phyloP scores from a whole-genome alignment of 2,888 invertebrate genomes.

The Isotomurus palustris region DNA sequence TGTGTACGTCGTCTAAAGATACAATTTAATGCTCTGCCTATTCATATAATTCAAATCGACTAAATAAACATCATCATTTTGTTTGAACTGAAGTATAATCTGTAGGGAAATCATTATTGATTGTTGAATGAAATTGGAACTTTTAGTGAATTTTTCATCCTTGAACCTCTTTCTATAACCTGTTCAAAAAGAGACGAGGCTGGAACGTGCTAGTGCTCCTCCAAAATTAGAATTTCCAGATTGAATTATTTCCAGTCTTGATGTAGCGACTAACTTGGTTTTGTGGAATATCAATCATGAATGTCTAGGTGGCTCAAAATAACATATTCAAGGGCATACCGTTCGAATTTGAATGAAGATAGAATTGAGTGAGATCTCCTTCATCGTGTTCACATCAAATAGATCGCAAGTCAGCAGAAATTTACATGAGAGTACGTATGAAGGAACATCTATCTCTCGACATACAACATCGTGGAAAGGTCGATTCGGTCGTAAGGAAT shows the following conservation, averaged over 20 bases:
- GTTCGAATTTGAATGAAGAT: background rate
- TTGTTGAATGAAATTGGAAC: conserved; percentile 2
- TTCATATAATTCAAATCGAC: conserved; percentile 5
- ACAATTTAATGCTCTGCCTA: background rate
- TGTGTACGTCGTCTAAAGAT: too few species aligned
- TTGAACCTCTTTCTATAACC: background rate
- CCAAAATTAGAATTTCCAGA: conserved; percentile 8
- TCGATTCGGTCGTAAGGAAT: too few species aligned
- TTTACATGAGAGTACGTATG: conserved; percentile 9
- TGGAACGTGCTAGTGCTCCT: too few species aligned
- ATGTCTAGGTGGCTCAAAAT: background rate
- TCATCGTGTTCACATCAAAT: background rate
- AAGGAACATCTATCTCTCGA: background rate
- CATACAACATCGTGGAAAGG: too few species aligned
- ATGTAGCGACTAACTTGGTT: conserved; percentile 1
- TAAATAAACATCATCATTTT: conserved; percentile 7
- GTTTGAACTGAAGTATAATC: conserved; percentile 9
- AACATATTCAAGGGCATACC: conserved; percentile 5
- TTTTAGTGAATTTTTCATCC: conserved; percentile 8
- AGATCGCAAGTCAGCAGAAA: conserved; percentile 11
- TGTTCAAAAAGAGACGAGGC: background rate
- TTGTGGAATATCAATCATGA: conserved; percentile 12
- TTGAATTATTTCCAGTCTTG: conserved; percentile 1
- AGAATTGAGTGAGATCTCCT: background rate
- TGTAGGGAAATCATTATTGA: conserved; percentile 10